Percentiles rank a stretch among this genome's conserved stretches.
Evolutionary conservation across 1,140 invertebrate genomes (phyloP).

Genomic region (Sminthurides bifidus): DNA sequence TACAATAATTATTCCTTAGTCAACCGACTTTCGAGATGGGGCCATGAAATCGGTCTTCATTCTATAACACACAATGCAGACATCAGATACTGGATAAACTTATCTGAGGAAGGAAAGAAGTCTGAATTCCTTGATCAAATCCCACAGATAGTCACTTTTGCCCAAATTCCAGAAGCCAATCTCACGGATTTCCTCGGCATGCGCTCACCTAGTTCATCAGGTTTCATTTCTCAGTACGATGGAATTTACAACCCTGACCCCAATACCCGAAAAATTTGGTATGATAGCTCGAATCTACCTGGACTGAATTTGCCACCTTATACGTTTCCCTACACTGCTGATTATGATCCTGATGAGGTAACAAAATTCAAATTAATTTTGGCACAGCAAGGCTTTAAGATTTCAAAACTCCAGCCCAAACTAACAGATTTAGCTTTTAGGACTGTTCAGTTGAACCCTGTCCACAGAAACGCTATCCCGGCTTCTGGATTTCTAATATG

Average conservation of each 20-base stretch:
- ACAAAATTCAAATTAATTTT: too few relatives aligned
- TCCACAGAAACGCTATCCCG: slow-evolving; percentile 35
- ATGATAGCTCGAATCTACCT: slow-evolving; percentile 38
- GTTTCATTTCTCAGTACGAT: slow-evolving; percentile 36
- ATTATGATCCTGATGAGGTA: slow-evolving; percentile 35
- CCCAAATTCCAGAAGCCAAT: slow-evolving; percentile 40
- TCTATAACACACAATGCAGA: slow-evolving; percentile 55
- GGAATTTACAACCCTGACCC: too few relatives aligned
- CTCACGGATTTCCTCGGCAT: slow-evolving; percentile 33
- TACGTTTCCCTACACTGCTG: slow-evolving; percentile 41
- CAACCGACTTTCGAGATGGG: slow-evolving; percentile 36
- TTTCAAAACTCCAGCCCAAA: too few relatives aligned
- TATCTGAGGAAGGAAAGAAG: slow-evolving; percentile 38
- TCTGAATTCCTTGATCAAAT: slow-evolving; percentile 48
- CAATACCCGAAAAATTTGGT: slow-evolving; percentile 34
- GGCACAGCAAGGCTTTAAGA: too few relatives aligned
- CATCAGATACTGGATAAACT: slow-evolving; percentile 43
- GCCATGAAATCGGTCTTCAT: slow-evolving; percentile 75
- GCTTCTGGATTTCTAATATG: slow-evolving; percentile 38
- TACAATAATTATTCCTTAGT: slow-evolving; percentile 41
- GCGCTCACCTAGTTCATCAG: slow-evolving; percentile 37
- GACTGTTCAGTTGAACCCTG: slow-evolving; percentile 39
- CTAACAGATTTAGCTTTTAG: too few relatives aligned
- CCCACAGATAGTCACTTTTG: slow-evolving; percentile 42
- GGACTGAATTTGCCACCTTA: slow-evolving; percentile 27